These are phyloP conservation scores for Opisthograptis luteolata DNA, from an alignment of 2,888 invertebrate species.

Conservation along the genomic window DNA sequence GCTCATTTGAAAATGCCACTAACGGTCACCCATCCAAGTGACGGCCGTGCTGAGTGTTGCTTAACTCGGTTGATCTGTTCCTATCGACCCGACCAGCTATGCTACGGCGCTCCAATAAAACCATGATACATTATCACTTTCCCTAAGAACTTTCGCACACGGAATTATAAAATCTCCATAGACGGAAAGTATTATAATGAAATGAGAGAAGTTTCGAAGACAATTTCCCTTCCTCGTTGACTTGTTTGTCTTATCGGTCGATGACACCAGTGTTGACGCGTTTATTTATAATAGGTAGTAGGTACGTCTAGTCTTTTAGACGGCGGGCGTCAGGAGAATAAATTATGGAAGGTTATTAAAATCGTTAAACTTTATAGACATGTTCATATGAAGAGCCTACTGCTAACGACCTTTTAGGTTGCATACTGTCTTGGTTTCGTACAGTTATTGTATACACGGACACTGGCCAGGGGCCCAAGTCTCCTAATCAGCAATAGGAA, in stretches of 20 bases:
- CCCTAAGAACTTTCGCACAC: constrained; percentile 7
- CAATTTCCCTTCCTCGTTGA: constrained; percentile 25
- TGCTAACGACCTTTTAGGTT: neutral
- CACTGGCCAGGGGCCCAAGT: too few species aligned
- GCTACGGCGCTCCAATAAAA: too few species aligned
- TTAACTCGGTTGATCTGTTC: too few species aligned
- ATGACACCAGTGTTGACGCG: constrained; percentile 25
- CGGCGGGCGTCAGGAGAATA: constrained; percentile 8
- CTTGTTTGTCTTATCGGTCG: constrained; percentile 33
- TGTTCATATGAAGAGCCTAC: neutral
- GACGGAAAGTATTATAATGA: constrained; percentile 28
- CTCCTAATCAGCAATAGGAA: too few species aligned
- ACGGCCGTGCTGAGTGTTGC: too few species aligned
- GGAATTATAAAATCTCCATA: constrained; percentile 12
- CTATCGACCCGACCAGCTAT: neutral
- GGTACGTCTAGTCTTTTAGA: neutral
- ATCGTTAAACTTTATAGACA: neutral
- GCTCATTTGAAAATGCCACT: too few species aligned
- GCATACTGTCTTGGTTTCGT: neutral
- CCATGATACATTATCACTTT: neutral
- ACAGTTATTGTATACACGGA: too few species aligned
- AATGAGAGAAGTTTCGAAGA: constrained; percentile 29
- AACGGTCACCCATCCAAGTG: too few species aligned
- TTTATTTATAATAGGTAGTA: neutral
- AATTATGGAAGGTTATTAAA: constrained; percentile 2